Percentiles rank a stretch among this genome's conserved stretches.
These are phyloP conservation scores for Nesoenas mayeri DNA, from an alignment of 2,113 vertebrate species.

Conservation along the genomic window DNA sequence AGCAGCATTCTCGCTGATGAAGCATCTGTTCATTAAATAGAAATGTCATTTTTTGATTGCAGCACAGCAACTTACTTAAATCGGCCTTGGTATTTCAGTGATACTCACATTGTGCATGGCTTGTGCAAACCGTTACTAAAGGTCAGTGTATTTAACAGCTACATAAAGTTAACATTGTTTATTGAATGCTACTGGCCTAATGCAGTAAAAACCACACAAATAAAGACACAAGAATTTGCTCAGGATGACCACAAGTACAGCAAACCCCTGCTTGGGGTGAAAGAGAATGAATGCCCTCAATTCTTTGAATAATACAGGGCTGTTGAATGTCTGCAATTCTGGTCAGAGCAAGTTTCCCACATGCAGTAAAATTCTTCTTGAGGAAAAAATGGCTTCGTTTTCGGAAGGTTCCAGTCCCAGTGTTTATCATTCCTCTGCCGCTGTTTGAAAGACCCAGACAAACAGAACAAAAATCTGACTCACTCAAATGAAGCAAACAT, in stretches of 20 bases:
- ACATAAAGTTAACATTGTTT: slow-evolving; percentile 34
- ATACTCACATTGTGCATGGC: neutral
- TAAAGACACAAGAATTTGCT: slow-evolving; percentile 10
- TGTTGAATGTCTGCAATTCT: neutral
- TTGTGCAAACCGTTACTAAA: slow-evolving; percentile 57
- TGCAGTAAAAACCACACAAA: neutral
- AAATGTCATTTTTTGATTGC: slow-evolving; percentile 43
- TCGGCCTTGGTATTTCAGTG: slow-evolving; percentile 10
- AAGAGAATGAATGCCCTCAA: neutral
- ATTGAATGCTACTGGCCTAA: slow-evolving; percentile 1
- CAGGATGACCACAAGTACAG: slow-evolving; percentile 15
- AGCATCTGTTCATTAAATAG: neutral
- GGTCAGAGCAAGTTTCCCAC: neutral
- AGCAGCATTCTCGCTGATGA: rapidly evolving
- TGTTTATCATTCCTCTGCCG: neutral
- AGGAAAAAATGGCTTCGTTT: neutral
- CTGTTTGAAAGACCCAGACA: neutral
- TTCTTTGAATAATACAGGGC: neutral
- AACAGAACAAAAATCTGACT: slow-evolving; percentile 8
- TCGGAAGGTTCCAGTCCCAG: neutral
- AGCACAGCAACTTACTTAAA: slow-evolving; percentile 45
- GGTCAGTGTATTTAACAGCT: slow-evolving; percentile 55
- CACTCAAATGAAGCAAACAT: neutral
- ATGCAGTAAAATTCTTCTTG: neutral
- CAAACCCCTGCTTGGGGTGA: neutral